These are phyloP conservation scores for Alfaro cultratus DNA, from an alignment of 2,797 vertebrate genomes.

Conservation along the genomic window DNA sequence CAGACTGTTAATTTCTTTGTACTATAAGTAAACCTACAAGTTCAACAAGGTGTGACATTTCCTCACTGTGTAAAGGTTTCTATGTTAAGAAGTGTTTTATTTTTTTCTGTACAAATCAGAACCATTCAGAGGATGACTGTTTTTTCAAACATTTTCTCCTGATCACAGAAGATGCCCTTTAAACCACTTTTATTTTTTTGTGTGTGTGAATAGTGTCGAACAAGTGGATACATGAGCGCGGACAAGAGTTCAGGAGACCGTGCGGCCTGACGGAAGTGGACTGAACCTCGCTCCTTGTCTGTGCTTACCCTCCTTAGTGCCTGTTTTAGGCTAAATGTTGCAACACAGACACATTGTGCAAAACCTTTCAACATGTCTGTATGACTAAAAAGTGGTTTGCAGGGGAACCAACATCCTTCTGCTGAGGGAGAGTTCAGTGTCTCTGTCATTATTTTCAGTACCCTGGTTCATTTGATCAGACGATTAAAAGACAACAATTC, in stretches of 20 bases:
- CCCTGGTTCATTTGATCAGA: background rate
- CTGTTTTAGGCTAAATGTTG: slow-evolving; percentile 15
- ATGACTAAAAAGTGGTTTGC: background rate
- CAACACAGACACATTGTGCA: slow-evolving; percentile 2
- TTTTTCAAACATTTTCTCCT: background rate
- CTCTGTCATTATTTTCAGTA: background rate
- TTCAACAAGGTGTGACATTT: background rate
- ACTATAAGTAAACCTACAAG: background rate
- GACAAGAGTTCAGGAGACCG: slow-evolving; percentile 96
- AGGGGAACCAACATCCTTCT: background rate
- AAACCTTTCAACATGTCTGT: background rate
- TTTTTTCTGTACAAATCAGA: background rate
- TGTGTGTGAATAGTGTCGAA: slow-evolving; percentile 87
- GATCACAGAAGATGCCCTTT: background rate
- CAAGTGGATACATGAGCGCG: slow-evolving; percentile 98
- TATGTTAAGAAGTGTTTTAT: background rate
- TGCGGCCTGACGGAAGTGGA: slow-evolving; percentile 95
- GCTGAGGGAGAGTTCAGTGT: background rate
- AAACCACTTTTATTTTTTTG: background rate
- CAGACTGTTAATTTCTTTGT: background rate
- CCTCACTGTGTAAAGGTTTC: background rate
- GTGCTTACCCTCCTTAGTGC: slow-evolving; percentile 10
- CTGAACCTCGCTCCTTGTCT: slow-evolving; percentile 71
- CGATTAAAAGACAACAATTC: background rate
- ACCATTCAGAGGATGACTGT: background rate